These are phyloP conservation scores for Montipora capitata DNA, from an alignment of 92 coral and sea anemone species.

Conservation along the genomic window DNA sequence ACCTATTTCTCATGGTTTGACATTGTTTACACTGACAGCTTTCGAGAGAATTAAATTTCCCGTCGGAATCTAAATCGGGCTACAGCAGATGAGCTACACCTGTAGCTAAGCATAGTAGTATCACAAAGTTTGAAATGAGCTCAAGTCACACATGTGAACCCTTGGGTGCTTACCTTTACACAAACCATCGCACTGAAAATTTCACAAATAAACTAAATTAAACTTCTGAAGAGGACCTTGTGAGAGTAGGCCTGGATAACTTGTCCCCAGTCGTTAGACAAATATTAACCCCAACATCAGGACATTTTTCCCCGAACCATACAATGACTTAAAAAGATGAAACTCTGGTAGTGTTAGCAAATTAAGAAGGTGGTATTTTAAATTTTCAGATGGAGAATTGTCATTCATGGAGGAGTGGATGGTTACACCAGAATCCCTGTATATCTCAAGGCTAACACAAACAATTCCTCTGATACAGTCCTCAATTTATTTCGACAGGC, in stretches of 20 bases:
- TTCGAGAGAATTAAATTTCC: too few relatives aligned
- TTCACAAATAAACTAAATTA: not conserved
- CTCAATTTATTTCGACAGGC: conserved; percentile 8
- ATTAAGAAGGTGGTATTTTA: conserved; percentile 28
- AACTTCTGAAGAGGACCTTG: not conserved
- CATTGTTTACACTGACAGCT: too few relatives aligned
- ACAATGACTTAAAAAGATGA: not conserved
- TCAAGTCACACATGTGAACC: conserved; percentile 1
- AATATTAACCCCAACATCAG: conserved; percentile 4
- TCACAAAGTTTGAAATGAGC: conserved; percentile 6
- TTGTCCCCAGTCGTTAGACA: conserved; percentile 2
- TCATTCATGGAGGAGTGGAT: conserved; percentile 57
- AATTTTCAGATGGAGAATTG: conserved; percentile 14
- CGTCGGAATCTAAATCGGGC: too few relatives aligned
- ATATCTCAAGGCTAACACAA: conserved; percentile 37
- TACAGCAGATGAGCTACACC: not conserved
- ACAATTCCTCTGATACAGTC: conserved; percentile 22
- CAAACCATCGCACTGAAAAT: not conserved
- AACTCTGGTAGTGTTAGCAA: not conserved
- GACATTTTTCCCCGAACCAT: not conserved
- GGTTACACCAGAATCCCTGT: conserved; percentile 60
- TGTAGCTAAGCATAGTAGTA: not conserved
- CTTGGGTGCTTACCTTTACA: conserved; percentile 7
- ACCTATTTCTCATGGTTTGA: too few relatives aligned
- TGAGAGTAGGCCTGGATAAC: not conserved